phyloP scores from a whole-genome alignment of 2,797 vertebrate genomes.

The Malurus leucopterus region DNA sequence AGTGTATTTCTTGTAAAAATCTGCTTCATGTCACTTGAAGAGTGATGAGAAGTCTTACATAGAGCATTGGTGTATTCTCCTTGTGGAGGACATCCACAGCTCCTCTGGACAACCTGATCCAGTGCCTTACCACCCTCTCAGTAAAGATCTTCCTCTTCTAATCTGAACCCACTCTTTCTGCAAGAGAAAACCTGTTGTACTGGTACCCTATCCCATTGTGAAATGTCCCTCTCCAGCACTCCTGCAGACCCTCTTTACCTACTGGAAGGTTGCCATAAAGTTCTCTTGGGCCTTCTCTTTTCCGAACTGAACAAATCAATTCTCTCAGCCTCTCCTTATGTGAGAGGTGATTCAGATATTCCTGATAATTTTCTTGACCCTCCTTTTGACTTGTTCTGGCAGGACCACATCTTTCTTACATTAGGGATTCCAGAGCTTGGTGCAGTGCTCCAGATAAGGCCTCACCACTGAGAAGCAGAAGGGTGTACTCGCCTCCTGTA shows the following conservation, averaged over 20 bases:
- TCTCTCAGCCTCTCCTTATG: not conserved
- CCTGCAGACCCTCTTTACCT: not conserved
- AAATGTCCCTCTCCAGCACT: not conserved
- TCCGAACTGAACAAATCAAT: not conserved
- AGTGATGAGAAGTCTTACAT: not conserved
- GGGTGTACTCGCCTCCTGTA: rapidly evolving
- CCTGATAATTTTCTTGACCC: not conserved
- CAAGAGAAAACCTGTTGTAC: not conserved
- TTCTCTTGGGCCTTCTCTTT: not conserved
- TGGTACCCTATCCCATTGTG: not conserved
- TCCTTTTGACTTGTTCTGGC: not conserved
- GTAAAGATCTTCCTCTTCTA: not conserved
- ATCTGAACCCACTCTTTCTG: not conserved
- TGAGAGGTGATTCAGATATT: not conserved
- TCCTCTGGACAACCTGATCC: not conserved
- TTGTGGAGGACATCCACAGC: rapidly evolving
- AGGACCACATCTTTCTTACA: rapidly evolving
- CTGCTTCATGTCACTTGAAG: not conserved
- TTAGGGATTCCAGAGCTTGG: not conserved
- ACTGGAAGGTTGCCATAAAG: not conserved
- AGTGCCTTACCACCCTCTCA: not conserved
- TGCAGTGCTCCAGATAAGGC: rapidly evolving
- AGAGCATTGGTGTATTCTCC: not conserved
- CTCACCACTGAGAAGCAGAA: not conserved
- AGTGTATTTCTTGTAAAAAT: not conserved